Percentiles rank a stretch among this genome's conserved stretches.
phyloP scores from a whole-genome alignment of 2,888 invertebrate species.

The Fragum sueziense region DNA sequence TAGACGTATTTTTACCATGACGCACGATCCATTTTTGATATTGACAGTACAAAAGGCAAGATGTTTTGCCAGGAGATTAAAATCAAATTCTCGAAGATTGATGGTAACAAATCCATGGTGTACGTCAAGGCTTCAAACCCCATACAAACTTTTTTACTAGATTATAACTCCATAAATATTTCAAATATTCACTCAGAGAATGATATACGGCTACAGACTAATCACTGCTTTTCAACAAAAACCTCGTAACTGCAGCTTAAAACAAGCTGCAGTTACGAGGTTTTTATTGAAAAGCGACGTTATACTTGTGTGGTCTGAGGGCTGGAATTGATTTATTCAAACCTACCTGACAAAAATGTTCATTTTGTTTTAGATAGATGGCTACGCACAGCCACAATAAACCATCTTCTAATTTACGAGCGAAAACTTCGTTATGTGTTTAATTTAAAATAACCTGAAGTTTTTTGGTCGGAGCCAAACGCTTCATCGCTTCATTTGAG shows the following conservation, averaged over 20 bases:
- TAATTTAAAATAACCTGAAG: too few species aligned
- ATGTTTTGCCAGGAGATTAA: not conserved
- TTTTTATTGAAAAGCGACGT: too few species aligned
- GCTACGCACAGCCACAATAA: not conserved
- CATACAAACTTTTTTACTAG: conserved; percentile 4
- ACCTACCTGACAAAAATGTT: conserved; percentile 4
- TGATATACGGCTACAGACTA: conserved; percentile 3
- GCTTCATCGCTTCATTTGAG: too few species aligned
- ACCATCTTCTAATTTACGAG: not conserved
- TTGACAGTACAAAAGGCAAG: not conserved
- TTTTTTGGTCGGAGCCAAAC: too few species aligned
- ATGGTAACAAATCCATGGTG: conserved; percentile 5
- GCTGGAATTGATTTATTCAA: conserved; percentile 1
- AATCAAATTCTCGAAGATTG: not conserved
- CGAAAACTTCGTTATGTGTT: not conserved
- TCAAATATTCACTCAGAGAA: conserved; percentile 11
- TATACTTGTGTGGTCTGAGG: conserved; percentile 9
- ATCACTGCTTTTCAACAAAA: too few species aligned
- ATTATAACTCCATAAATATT: conserved; percentile 19
- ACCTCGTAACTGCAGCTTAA: too few species aligned
- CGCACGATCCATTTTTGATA: too few species aligned
- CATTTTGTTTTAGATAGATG: conserved; percentile 1
- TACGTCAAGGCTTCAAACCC: not conserved
- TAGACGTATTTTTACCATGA: too few species aligned
- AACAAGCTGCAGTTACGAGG: too few species aligned